Percentiles rank a stretch among this genome's conserved stretches.
These are phyloP conservation scores for Hirundo rustica DNA, from an alignment of 2,797 vertebrate genomes.

Conservation along the genomic window DNA sequence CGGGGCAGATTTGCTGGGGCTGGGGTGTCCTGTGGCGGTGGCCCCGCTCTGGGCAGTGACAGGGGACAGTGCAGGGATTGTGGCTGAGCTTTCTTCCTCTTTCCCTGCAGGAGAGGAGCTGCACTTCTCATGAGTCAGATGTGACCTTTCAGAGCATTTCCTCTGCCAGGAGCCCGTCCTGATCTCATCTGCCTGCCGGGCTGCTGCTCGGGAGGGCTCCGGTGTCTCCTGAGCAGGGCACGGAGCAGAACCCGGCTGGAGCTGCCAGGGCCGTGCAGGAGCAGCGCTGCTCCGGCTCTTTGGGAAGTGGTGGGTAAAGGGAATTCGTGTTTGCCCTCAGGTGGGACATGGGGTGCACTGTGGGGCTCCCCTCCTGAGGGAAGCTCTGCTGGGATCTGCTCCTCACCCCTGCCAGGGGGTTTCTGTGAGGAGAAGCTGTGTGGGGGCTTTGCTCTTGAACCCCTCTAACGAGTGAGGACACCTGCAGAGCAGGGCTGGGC, in stretches of 20 bases:
- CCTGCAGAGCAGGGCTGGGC: neutral
- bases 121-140: neutral
- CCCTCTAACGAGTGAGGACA: neutral
- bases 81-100: neutral
- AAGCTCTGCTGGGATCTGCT: neutral
- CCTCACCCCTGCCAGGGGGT: neutral
- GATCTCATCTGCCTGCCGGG: neutral
- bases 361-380: neutral
- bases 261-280: neutral
- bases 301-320: rapidly evolving
- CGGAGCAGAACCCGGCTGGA: neutral
- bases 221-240: neutral
- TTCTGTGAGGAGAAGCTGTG: rapidly evolving
- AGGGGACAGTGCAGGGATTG: rapidly evolving
- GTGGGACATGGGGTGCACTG: neutral
- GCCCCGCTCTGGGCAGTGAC: rapidly evolving
- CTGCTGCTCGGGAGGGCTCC: rapidly evolving
- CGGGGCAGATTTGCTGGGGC: neutral
- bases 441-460: neutral
- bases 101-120: neutral
- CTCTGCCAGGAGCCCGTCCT: neutral
- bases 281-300: rapidly evolving
- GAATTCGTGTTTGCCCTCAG: neutral
- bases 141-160: neutral
- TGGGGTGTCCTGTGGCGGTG: neutral